Evolutionary conservation across 2,888 invertebrate species (phyloP).

Genomic region (Sepiola atlantica): DNA sequence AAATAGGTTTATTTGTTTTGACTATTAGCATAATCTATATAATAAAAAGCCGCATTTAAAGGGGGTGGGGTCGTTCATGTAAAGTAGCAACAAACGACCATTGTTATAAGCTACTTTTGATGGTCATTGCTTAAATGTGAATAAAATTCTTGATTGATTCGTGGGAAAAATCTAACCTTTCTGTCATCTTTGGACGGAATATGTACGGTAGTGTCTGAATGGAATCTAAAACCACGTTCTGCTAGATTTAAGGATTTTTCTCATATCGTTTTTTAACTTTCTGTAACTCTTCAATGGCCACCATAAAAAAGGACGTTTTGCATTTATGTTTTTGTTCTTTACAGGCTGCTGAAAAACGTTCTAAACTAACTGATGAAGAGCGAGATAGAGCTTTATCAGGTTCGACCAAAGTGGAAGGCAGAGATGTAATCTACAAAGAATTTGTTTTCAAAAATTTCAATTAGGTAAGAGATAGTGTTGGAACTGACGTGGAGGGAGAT

Average conservation of each 20-base stretch:
- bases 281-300: background rate
- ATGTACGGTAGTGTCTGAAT: too few relatives aligned
- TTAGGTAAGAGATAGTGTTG: slow-evolving; percentile 78
- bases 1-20: too few relatives aligned
- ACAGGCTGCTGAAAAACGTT: slow-evolving; percentile 63
- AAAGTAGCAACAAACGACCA: too few relatives aligned
- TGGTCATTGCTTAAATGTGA: too few relatives aligned
- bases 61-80: too few relatives aligned
- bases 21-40: too few relatives aligned
- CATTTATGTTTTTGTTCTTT: slow-evolving; percentile 47
- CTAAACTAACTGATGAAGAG: slow-evolving; percentile 67
- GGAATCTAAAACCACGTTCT: background rate
- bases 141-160: background rate
- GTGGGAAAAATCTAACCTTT: too few relatives aligned
- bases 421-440: slow-evolving; percentile 97
- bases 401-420: slow-evolving; percentile 77
- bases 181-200: background rate
- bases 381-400: slow-evolving; percentile 71
- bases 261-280: background rate
- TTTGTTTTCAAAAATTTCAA: slow-evolving; percentile 94
- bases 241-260: background rate
- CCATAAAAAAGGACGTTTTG: too few relatives aligned
- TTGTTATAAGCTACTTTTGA: too few relatives aligned
- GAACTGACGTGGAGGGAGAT: too few relatives aligned
- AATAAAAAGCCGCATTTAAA: too few relatives aligned